phyloP scores from a whole-genome alignment of 2,888 invertebrate species.

The Morpho helenor region DNA sequence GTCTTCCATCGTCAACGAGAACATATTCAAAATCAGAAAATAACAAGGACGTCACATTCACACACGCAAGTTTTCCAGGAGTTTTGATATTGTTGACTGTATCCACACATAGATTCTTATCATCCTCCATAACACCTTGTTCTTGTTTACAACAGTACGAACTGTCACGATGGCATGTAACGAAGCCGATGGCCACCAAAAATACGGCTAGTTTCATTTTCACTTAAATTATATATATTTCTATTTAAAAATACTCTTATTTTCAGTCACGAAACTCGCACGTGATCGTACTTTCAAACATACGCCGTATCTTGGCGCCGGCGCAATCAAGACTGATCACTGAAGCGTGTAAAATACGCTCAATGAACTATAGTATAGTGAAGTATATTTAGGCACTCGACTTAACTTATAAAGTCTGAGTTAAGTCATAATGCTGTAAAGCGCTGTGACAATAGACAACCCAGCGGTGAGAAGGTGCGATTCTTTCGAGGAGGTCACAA shows the following conservation, averaged over 20 bases:
- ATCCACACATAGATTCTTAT: constrained; percentile 15
- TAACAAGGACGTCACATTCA: not conserved
- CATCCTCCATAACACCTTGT: constrained; percentile 12
- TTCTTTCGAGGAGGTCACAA: no score
- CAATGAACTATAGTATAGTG: no score
- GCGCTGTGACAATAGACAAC: no score
- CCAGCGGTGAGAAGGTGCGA: no score
- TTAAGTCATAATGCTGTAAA: no score
- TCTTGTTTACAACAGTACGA: constrained; percentile 20
- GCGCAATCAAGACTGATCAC: not conserved
- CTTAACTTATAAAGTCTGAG: no score
- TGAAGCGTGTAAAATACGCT: no score
- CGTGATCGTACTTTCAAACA: not conserved
- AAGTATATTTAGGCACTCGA: no score
- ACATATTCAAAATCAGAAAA: constrained; percentile 7
- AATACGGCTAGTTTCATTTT: constrained; percentile 16
- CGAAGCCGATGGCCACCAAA: constrained; percentile 7
- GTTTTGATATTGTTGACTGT: constrained; percentile 8
- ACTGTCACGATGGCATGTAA: constrained; percentile 13
- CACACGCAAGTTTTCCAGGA: constrained; percentile 14
- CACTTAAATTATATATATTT: not conserved
- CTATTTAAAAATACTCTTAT: no score
- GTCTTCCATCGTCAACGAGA: constrained; percentile 15
- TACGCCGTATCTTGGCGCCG: not conserved
- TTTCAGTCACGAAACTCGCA: no score